phyloP scores from a whole-genome alignment of 2,797 vertebrate genomes.

The Toxotes lorentzi region DNA sequence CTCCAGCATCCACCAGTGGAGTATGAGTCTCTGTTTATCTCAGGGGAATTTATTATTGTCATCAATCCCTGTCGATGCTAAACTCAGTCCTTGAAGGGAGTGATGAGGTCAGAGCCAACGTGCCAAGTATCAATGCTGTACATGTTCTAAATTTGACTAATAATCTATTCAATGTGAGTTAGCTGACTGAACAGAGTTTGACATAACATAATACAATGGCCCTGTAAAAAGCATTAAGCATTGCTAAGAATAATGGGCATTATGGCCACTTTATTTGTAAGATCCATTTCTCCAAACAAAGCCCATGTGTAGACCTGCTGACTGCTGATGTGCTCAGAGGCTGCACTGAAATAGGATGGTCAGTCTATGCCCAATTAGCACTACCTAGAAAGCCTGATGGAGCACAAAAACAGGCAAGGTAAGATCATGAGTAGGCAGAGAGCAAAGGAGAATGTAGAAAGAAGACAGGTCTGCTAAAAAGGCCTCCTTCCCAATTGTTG shows the following conservation, averaged over 20 bases:
- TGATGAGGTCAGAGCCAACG: not conserved
- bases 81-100: not conserved
- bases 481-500: constrained; percentile 30
- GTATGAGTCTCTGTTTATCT: not conserved
- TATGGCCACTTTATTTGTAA: not conserved
- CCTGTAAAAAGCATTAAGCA: not conserved
- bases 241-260: not conserved
- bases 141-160: constrained; percentile 1
- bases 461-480: constrained; percentile 47
- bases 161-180: not conserved
- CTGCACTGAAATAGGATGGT: constrained; percentile 26
- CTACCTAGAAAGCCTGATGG: constrained; percentile 55
- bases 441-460: constrained; percentile 26
- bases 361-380: constrained; percentile 38
- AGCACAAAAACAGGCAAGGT: constrained; percentile 48
- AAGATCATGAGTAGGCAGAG: constrained; percentile 43
- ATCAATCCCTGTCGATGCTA: not conserved
- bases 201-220: too few species aligned
- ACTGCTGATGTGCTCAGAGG: constrained; percentile 8
- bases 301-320: not conserved
- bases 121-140: not conserved
- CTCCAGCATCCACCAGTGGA: not conserved
- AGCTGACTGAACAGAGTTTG: not conserved
- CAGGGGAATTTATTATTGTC: not conserved
- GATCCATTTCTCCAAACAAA: not conserved